Evolutionary conservation across 2,888 invertebrate genomes (phyloP).

Genomic region (Peribatodes rhomboidaria): DNA sequence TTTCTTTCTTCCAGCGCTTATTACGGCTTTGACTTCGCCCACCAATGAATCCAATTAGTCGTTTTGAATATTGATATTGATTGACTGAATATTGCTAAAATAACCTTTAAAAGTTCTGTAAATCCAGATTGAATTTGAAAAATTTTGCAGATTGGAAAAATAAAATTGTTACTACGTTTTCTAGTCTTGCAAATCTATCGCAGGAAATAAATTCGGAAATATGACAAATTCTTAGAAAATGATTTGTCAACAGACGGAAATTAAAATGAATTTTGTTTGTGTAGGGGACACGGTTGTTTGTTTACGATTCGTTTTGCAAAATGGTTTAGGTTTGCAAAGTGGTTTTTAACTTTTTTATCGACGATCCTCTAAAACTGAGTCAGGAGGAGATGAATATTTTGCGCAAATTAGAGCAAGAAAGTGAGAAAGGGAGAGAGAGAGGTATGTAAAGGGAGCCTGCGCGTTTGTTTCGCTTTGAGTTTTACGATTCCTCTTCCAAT

Average conservation of each 20-base stretch:
- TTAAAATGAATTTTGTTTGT: slow-evolving; percentile 13
- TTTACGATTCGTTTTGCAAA: slow-evolving; percentile 5
- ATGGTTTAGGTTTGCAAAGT: background rate
- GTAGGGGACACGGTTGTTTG: slow-evolving; percentile 1
- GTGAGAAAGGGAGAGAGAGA: too few relatives aligned
- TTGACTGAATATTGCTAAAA: too few relatives aligned
- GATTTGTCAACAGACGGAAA: slow-evolving; percentile 14
- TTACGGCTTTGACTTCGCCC: too few relatives aligned
- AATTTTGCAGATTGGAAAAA: background rate
- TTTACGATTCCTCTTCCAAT: too few relatives aligned
- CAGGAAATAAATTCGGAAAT: slow-evolving; percentile 26
- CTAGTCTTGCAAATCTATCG: background rate
- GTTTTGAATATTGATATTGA: background rate
- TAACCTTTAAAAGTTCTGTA: background rate
- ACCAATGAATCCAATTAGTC: background rate
- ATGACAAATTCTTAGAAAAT: slow-evolving; percentile 15
- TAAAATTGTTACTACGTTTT: background rate
- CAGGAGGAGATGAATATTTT: too few relatives aligned
- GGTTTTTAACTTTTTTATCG: too few relatives aligned
- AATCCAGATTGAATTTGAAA: too few relatives aligned
- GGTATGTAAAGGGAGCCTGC: too few relatives aligned
- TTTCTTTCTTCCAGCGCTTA: too few relatives aligned
- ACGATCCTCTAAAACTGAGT: too few relatives aligned
- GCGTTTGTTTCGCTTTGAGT: too few relatives aligned
- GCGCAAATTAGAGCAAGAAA: too few relatives aligned